Evolutionary conservation across 1,140 invertebrate genomes (phyloP), one percentile per base, ranked within the genome.

Genomic region (Druon quercuslanigerum): DNA sequence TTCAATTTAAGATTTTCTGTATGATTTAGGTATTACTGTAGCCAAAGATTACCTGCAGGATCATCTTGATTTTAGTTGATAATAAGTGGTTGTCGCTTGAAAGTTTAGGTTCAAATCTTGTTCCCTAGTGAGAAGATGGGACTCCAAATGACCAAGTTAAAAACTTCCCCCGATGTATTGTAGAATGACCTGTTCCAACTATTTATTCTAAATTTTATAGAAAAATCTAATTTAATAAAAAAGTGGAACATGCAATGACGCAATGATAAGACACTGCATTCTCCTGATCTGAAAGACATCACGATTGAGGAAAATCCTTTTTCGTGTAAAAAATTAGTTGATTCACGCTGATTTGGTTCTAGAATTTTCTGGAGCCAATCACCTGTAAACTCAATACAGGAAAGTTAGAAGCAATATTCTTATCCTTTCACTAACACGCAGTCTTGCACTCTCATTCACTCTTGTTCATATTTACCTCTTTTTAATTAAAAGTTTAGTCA

Each of bases 331-430:
- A 16, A 56, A 20, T 25, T 13, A 19, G 19, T 33, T 4, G 25
- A 33, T 3, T 33, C 25, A 33, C 25, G 25, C 5, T 33, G 25
- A 33, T 33, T 33, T 33, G 25, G 25, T 33, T 33, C 25, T 33
- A 57, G 40, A 40, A 66, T 33, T 66, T 12, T 33, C 16, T 33
- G 57, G 3, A 16, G 57, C 13, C 25, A 66, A 66, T 83, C 87
- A 90, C 80, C 89, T 90, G 88, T 77, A 87, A 90, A 90, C 88
- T 90, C 87, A 90, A 89, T 86, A 87, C 82, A 81, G 77, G 82
- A 79, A 82, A 83, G 81, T 87, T 87, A 87, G 79, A 84, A 80
- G 75, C 75, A 75, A 52, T 71, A 76, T 78, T 72, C 73, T 76
- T 76, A 76, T 74, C 57, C 74, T 51, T 73, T 14, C 71, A 54